These are phyloP conservation scores for Craniophora ligustri DNA, from an alignment of 2,888 invertebrate species.

Conservation along the genomic window DNA sequence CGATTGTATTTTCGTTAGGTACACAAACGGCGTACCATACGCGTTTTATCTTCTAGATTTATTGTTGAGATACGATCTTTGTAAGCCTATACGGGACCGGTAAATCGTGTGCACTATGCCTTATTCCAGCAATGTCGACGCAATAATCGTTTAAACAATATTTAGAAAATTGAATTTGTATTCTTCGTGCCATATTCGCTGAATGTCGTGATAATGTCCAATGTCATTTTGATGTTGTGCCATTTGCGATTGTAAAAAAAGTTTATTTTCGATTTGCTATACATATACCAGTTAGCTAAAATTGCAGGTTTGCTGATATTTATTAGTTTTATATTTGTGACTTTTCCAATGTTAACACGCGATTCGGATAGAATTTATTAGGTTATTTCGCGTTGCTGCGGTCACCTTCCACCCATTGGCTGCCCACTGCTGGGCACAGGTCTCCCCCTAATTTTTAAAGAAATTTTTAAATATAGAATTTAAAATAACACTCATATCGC, in stretches of 20 bases:
- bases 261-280: conserved; percentile 45
- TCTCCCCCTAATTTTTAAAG: too few relatives aligned
- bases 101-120: conserved; percentile 72
- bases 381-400: conserved; percentile 7
- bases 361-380: conserved; percentile 14
- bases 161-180: conserved; percentile 53
- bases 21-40: conserved; percentile 58
- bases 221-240: conserved; percentile 39
- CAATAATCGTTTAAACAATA: conserved; percentile 52
- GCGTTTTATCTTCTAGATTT: conserved; percentile 83
- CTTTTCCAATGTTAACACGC: conserved; percentile 38
- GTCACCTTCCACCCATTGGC: too few relatives aligned
- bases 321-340: conserved; percentile 29
- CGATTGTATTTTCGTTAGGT: conserved; percentile 70
- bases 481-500: conserved; percentile 18
- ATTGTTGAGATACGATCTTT: conserved; percentile 83
- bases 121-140: conserved; percentile 63
- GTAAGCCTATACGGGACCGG: conserved; percentile 73
- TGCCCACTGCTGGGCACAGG: too few relatives aligned
- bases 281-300: conserved; percentile 27
- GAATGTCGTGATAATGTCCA: conserved; percentile 47
- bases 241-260: conserved; percentile 16
- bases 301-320: conserved; percentile 16
- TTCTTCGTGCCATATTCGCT: conserved; percentile 43
- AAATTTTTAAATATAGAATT: too few relatives aligned